Percentiles rank a stretch among this genome's conserved stretches.
Evolutionary conservation across 2,888 invertebrate genomes (phyloP).

Genomic region (Metallyticus violacea): DNA sequence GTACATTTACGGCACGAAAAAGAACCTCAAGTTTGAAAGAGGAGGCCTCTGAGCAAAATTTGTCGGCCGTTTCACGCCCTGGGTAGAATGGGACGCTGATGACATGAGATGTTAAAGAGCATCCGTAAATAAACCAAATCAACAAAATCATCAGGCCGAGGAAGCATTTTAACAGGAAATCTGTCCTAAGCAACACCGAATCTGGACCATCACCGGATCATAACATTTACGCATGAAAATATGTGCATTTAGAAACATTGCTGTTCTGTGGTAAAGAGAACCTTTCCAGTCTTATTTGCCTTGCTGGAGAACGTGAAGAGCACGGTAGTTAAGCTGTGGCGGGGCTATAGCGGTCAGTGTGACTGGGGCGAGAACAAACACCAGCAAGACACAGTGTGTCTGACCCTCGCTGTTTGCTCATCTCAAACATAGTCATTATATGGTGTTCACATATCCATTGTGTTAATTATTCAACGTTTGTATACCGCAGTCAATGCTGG

Average conservation of each 20-base stretch:
- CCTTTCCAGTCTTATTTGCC: background rate
- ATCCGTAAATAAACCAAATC: too few species aligned
- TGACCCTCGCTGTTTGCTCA: background rate
- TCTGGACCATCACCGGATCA: too few species aligned
- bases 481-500: background rate
- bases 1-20: too few species aligned
- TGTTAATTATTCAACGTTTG: background rate
- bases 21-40: too few species aligned
- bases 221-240: too few species aligned
- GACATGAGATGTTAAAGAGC: too few species aligned
- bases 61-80: too few species aligned
- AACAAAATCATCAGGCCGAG: too few species aligned
- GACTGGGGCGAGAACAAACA: background rate
- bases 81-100: too few species aligned
- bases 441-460: background rate
- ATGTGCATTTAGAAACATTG: background rate
- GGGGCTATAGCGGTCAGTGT: background rate
- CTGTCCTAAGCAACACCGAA: too few species aligned
- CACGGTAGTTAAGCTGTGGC: background rate
- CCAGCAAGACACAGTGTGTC: background rate
- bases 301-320: background rate
- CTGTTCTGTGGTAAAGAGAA: background rate
- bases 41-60: too few species aligned
- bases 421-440: background rate
- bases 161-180: too few species aligned